These are phyloP conservation scores for Mionectes macconnelli DNA, from an alignment of 2,113 vertebrate genomes.

Conservation along the genomic window DNA sequence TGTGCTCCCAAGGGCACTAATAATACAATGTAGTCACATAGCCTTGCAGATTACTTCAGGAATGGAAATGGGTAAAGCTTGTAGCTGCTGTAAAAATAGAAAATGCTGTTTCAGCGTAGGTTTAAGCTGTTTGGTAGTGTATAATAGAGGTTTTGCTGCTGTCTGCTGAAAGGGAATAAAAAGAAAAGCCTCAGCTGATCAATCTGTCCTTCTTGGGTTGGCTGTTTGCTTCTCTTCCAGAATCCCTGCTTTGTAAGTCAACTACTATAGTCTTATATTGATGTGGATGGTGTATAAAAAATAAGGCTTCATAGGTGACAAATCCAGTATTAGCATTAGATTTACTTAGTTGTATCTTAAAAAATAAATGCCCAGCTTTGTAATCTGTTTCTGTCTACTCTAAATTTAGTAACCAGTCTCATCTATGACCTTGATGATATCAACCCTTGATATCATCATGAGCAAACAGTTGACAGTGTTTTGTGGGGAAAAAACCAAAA, in stretches of 20 bases:
- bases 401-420: not conserved
- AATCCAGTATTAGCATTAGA: not conserved
- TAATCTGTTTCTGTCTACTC: not conserved
- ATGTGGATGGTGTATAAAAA: not conserved
- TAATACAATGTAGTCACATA: not conserved
- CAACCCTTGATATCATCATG: accelerated
- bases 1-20: not conserved
- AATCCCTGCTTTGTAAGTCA: not conserved
- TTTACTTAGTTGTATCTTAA: not conserved
- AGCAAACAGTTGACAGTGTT: not conserved
- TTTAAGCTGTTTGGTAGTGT: not conserved
- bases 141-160: not conserved
- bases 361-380: not conserved
- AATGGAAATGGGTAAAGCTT: not conserved
- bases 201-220: not conserved
- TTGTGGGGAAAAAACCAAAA: not conserved
- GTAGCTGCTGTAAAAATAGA: not conserved
- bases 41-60: not conserved
- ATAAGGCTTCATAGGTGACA: not conserved
- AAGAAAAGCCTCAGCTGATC: not conserved
- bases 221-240: not conserved
- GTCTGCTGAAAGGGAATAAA: not conserved
- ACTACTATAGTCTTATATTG: not conserved
- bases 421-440: not conserved
- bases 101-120: not conserved